Percentiles rank a stretch among this genome's conserved stretches.
phyloP scores from a whole-genome alignment of 2,113 vertebrate species.

The Hystrix brachyura region DNA sequence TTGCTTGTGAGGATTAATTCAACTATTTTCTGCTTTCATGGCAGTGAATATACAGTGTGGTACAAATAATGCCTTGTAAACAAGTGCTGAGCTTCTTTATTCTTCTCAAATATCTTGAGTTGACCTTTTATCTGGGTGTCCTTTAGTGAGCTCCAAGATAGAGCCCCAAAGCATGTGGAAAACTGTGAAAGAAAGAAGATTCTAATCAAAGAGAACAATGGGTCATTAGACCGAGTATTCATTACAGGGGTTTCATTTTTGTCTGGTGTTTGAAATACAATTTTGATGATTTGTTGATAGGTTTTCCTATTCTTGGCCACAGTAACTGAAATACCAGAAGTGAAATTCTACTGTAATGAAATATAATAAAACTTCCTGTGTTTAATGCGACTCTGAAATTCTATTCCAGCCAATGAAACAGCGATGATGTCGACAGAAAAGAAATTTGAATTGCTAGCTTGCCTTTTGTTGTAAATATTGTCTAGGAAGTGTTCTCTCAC shows the following conservation, averaged over 20 bases:
- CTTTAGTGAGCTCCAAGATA: conserved; percentile 84
- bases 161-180: conserved; percentile 72
- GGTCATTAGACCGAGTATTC: background rate
- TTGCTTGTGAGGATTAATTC: conserved; percentile 88
- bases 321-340: conserved; percentile 37
- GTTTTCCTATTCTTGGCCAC: background rate
- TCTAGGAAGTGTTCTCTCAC: background rate
- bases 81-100: conserved; percentile 84
- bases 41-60: conserved; percentile 85
- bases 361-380: background rate
- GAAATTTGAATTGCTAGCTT: conserved; percentile 6
- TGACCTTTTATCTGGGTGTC: conserved; percentile 86
- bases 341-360: conserved; percentile 58
- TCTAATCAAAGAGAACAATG: background rate
- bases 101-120: conserved; percentile 87
- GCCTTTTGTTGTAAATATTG: background rate
- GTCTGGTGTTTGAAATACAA: conserved; percentile 46
- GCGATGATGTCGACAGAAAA: conserved; percentile 42
- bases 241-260: conserved; percentile 25
- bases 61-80: conserved; percentile 86
- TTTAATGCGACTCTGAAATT: conserved; percentile 58
- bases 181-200: conserved; percentile 63
- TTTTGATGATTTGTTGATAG: conserved; percentile 34
- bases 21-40: conserved; percentile 84
- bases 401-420: conserved; percentile 37